phyloP scores from a whole-genome alignment of 1,140 invertebrate species.

The Penaeus indicus region DNA sequence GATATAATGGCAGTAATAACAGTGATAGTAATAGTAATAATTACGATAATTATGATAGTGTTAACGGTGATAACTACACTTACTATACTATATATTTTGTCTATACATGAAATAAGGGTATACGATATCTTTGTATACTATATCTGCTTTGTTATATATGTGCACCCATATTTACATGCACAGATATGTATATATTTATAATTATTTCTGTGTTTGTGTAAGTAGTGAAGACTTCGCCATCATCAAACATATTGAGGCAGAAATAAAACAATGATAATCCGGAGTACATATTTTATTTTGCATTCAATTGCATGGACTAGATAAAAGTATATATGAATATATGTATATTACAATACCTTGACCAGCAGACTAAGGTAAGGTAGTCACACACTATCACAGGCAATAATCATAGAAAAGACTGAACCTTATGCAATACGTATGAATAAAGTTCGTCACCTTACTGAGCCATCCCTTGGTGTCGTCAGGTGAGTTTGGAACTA shows the following conservation, averaged over 20 bases:
- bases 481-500: too few relatives aligned
- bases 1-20: too few relatives aligned
- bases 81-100: too few relatives aligned
- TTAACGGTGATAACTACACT: too few relatives aligned
- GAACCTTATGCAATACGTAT: slow-evolving; percentile 22
- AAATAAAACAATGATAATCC: slow-evolving; percentile 2
- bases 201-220: slow-evolving; percentile 5
- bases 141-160: not conserved
- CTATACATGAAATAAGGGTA: too few relatives aligned
- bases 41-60: too few relatives aligned
- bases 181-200: not conserved
- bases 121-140: not conserved
- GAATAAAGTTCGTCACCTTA: too few relatives aligned
- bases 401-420: slow-evolving; percentile 34
- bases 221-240: not conserved
- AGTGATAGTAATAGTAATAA: too few relatives aligned
- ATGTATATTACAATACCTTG: slow-evolving; percentile 47
- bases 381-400: slow-evolving; percentile 43
- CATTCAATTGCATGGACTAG: slow-evolving; percentile 39
- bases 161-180: not conserved
- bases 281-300: slow-evolving; percentile 46
- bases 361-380: slow-evolving; percentile 41
- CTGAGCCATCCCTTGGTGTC: too few relatives aligned
- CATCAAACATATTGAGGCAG: not conserved
- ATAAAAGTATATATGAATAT: slow-evolving; percentile 50